Base-by-base conservation (phyloP, 2,113 vertebrate genomes). In the Tachycineta bicolor region DNA sequence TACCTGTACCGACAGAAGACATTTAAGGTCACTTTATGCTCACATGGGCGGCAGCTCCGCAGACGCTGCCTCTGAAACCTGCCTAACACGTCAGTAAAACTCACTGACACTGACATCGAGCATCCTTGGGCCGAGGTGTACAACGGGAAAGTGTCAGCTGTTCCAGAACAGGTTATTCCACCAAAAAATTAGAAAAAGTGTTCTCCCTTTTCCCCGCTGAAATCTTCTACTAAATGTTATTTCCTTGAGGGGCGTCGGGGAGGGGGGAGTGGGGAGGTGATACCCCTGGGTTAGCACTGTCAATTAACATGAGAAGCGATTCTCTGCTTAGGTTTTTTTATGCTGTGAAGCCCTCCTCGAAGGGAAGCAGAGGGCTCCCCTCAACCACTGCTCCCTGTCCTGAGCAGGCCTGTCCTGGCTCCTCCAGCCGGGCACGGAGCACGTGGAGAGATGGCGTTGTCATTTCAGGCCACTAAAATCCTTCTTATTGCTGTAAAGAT, bases 221-320 rank as follows among this genome's bases (percentile, higher is more conserved):
- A 85, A 76, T 5, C 0, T 70, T 62, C 46, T 15, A 31, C 8
- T 20, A 63, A 62, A 9, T 2, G 1, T 50, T 34, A 17, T 47
- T 78, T 87, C 14, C 21, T 13, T 12, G 23, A 7, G 24, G 14
- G 43, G 6, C 0, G 1, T 1, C 1, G 1, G 1, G 11, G 11
- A 14, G 34, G 16, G 11, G 4, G 6, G 19, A 11, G 64, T 3
- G 5, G 28, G 9, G 6, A 9, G 3, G 2, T 1, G 3, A 14
- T 31, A n/a, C 5, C 23, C 20, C 31, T n/a, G 26, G 26, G 5
- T 68, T 20, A 53, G 9, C 14, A 10, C 10, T 3, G 3, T n/a
- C 24, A 7, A 6, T 28, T 25, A 14, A 20, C 0, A 0, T 29
- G 15, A 50, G 23, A 80, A 80, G 5, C 7, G 21, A 15, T 46